phyloP scores from a whole-genome alignment of 2,797 vertebrate species.

The Euphonia xanthogaster region DNA sequence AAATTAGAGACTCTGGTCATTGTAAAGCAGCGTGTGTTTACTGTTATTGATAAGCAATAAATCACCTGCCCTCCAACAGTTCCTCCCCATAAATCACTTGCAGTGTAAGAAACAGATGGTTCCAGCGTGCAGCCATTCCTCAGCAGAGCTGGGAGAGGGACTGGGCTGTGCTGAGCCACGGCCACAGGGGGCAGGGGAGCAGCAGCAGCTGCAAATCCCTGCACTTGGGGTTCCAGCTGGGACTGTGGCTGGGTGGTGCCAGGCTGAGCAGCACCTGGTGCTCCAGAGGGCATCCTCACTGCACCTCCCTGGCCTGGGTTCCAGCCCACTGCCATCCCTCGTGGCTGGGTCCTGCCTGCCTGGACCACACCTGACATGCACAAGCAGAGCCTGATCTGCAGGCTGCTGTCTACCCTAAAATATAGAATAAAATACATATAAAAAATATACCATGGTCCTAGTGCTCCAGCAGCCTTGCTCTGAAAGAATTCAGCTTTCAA shows the following conservation, averaged over 20 bases:
- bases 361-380: not conserved
- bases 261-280: not conserved
- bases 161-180: not conserved
- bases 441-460: not conserved
- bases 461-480: not conserved
- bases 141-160: not conserved
- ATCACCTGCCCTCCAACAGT: conserved; percentile 56
- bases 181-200: not conserved
- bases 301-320: fast-evolving
- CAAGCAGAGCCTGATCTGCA: not conserved
- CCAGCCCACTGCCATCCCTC: not conserved
- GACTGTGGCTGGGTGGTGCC: fast-evolving
- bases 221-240: fast-evolving
- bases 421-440: too few species aligned
- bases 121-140: not conserved
- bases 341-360: not conserved
- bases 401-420: not conserved
- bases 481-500: not conserved
- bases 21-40: conserved; percentile 55
- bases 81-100: conserved; percentile 61
- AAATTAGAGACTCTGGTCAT: conserved; percentile 38
- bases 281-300: fast-evolving
- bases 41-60: conserved; percentile 68
- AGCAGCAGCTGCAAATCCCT: fast-evolving
- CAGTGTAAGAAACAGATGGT: conserved; percentile 6